A percentile compares a stretch with the other conserved stretches of the same genome.
Evolutionary conservation across 2,113 vertebrate species (phyloP).

Genomic region (Aldabrachelys gigantea): DNA sequence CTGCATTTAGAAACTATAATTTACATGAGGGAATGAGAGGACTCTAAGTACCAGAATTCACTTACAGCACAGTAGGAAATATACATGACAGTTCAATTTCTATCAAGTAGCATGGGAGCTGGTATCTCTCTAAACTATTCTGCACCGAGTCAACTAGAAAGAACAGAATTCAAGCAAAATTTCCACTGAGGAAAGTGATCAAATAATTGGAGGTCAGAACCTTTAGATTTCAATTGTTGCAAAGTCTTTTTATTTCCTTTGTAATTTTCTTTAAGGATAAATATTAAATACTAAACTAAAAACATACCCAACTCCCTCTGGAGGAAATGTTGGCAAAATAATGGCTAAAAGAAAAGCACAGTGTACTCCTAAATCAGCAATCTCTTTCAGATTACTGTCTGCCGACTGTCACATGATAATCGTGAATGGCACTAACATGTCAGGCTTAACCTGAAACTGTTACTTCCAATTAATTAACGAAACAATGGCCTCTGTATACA

Average conservation of each 20-base stretch:
- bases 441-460: constrained; percentile 5
- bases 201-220: background rate
- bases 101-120: accelerated
- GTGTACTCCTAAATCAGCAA: background rate
- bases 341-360: background rate
- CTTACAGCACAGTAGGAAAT: background rate
- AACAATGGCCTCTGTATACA: background rate
- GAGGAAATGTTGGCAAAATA: background rate
- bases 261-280: background rate
- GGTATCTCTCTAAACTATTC: background rate
- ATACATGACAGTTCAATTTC: background rate
- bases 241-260: background rate
- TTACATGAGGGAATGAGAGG: background rate
- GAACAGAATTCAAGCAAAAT: background rate
- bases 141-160: background rate
- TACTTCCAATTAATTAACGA: background rate
- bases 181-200: background rate
- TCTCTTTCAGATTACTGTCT: background rate
- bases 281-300: background rate
- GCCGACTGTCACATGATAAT: background rate
- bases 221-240: background rate
- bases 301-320: background rate
- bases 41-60: background rate
- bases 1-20: background rate
- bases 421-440: background rate